phyloP scores from a whole-genome alignment of 2,888 invertebrate species.

The Punctoribates punctum region DNA sequence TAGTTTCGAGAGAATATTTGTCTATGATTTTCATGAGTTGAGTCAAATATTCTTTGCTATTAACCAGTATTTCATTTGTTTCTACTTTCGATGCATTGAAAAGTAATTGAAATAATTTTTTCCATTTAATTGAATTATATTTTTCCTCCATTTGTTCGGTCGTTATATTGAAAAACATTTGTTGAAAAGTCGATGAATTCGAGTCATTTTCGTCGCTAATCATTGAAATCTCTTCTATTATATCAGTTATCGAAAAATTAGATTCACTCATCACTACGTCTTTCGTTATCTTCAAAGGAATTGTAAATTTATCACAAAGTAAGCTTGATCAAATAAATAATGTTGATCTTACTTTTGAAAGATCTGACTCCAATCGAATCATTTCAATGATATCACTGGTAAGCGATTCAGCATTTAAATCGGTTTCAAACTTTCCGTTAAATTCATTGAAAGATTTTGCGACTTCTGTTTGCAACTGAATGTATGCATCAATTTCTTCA shows the following conservation, averaged over 20 bases:
- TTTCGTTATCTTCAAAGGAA: slow-evolving; percentile 35
- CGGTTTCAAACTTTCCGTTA: neutral
- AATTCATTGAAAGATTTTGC: neutral
- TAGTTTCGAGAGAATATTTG: slow-evolving; percentile 50
- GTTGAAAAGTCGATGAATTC: neutral
- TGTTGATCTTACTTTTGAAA: slow-evolving; percentile 58
- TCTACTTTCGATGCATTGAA: slow-evolving; percentile 49
- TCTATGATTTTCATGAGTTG: slow-evolving; percentile 50
- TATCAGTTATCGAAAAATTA: neutral
- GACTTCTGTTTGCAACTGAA: slow-evolving; percentile 33
- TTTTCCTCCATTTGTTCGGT: slow-evolving; percentile 25
- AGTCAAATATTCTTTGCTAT: slow-evolving; percentile 52
- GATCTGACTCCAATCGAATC: slow-evolving; percentile 55
- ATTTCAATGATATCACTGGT: slow-evolving; percentile 54
- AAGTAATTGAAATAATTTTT: slow-evolving; percentile 49
- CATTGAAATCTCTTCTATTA: neutral
- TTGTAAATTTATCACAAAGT: too few relatives aligned
- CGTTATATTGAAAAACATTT: slow-evolving; percentile 30
- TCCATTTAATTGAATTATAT: slow-evolving; percentile 50
- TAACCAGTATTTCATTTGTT: slow-evolving; percentile 50
- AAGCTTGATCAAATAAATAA: too few relatives aligned
- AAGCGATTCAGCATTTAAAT: slow-evolving; percentile 36
- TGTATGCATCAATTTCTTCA: slow-evolving; percentile 29
- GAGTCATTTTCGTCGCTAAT: slow-evolving; percentile 7
- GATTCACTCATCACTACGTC: neutral